Percentiles rank a stretch among this genome's conserved stretches.
These are phyloP conservation scores for Anadara kagoshimensis DNA, from an alignment of 1,140 invertebrate species.

Conservation along the genomic window DNA sequence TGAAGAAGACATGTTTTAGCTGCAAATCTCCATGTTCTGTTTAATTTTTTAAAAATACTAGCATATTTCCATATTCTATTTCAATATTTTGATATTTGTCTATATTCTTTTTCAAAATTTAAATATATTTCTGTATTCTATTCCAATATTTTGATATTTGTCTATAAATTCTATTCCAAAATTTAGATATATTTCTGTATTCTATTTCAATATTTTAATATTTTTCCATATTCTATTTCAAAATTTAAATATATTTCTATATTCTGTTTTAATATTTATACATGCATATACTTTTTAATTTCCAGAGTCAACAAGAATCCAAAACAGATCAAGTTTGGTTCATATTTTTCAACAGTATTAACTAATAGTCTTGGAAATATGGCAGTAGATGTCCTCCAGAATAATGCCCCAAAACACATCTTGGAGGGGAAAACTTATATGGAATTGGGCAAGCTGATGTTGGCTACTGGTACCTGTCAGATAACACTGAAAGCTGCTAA, in stretches of 20 bases:
- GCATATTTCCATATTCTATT: too few species aligned
- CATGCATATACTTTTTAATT: background rate
- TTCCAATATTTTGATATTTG: background rate
- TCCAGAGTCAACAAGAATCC: slow-evolving; percentile 15
- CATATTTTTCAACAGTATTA: slow-evolving; percentile 28
- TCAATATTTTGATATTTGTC: too few species aligned
- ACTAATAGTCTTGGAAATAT: slow-evolving; percentile 13
- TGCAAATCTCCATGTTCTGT: background rate
- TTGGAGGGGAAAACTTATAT: slow-evolving; percentile 32
- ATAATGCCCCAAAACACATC: slow-evolving; percentile 9
- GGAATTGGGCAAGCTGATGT: slow-evolving; percentile 26
- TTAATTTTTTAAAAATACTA: background rate
- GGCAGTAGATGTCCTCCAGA: slow-evolving; percentile 20
- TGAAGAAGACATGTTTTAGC: background rate
- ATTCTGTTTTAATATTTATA: too few species aligned
- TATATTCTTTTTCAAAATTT: too few species aligned
- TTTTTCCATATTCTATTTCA: too few species aligned
- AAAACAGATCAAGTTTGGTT: slow-evolving; percentile 26
- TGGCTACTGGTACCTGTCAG: slow-evolving; percentile 31
- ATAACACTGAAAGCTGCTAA: slow-evolving; percentile 23
- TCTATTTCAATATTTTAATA: too few species aligned
- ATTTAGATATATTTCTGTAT: too few species aligned
- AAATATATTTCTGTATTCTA: too few species aligned
- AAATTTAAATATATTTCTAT: too few species aligned
- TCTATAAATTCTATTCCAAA: background rate